These are phyloP conservation scores for Nannobrachium achirus DNA, from an alignment of 2,113 vertebrate species.

Conservation along the genomic window DNA sequence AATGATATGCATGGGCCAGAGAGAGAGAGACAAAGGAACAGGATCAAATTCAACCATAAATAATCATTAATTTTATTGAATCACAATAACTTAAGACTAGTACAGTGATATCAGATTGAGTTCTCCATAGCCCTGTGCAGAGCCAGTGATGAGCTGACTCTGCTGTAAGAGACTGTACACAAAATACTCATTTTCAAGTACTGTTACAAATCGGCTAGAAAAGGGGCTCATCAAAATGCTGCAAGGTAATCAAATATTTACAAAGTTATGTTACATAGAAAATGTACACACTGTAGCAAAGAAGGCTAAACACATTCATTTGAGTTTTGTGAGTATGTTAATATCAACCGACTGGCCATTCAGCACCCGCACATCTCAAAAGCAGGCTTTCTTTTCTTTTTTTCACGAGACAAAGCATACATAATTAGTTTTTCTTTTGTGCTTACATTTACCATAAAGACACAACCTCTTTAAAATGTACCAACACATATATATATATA, in stretches of 20 bases:
- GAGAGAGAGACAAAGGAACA: background rate
- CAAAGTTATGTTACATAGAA: conserved; percentile 92
- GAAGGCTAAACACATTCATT: conserved; percentile 83
- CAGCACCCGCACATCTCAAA: conserved; percentile 44
- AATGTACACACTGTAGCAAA: conserved; percentile 87
- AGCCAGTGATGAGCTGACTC: conserved; percentile 73
- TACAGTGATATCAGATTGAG: conserved; percentile 92
- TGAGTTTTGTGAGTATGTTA: conserved; percentile 76
- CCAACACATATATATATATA: conserved; percentile 48
- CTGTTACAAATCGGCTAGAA: conserved; percentile 96
- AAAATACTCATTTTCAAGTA: conserved; percentile 94
- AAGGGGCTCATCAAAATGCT: conserved; percentile 94
- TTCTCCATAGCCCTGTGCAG: conserved; percentile 82
- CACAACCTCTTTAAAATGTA: conserved; percentile 74
- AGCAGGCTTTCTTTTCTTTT: conserved; percentile 57
- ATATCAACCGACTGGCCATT: conserved; percentile 80
- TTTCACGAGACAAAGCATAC: conserved; percentile 56
- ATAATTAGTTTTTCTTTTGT: conserved; percentile 78
- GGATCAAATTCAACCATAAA: conserved; percentile 80
- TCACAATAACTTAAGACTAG: conserved; percentile 99
- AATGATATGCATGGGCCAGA: background rate
- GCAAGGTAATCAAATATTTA: conserved; percentile 94
- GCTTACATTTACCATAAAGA: conserved; percentile 77
- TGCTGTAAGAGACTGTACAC: conserved; percentile 91
- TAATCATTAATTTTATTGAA: conserved; percentile 97